phyloP scores from a whole-genome alignment of 2,888 invertebrate species.

The Xylophagus ater region DNA sequence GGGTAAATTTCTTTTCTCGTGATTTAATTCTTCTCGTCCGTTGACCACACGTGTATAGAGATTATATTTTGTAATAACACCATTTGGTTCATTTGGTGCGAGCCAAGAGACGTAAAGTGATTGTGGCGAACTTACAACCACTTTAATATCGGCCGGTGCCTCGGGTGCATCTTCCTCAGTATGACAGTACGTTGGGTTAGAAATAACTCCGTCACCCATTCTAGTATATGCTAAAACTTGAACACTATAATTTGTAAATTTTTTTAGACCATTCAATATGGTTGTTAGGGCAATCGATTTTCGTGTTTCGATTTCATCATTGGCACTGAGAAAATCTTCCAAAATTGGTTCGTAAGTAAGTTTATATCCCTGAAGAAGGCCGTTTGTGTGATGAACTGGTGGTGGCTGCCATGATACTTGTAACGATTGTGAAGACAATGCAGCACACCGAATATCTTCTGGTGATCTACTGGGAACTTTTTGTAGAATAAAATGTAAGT shows the following conservation, averaged over 20 bases:
- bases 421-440: slow-evolving; percentile 61
- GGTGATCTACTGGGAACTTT: slow-evolving; percentile 70
- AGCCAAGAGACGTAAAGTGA: slow-evolving; percentile 69
- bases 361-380: slow-evolving; percentile 65
- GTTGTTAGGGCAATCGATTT: slow-evolving; percentile 59
- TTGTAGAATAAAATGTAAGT: slow-evolving; percentile 7
- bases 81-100: slow-evolving; percentile 62
- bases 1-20: slow-evolving; percentile 53
- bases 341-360: slow-evolving; percentile 55
- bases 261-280: slow-evolving; percentile 57
- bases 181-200: slow-evolving; percentile 56
- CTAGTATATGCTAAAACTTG: slow-evolving; percentile 68
- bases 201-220: slow-evolving; percentile 63
- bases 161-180: slow-evolving; percentile 77
- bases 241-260: slow-evolving; percentile 70
- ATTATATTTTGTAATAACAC: slow-evolving; percentile 63
- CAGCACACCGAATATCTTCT: slow-evolving; percentile 62
- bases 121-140: slow-evolving; percentile 60
- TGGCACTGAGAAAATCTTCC: slow-evolving; percentile 42
- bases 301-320: slow-evolving; percentile 47
- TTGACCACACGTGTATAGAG: slow-evolving; percentile 57
- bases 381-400: slow-evolving; percentile 59
- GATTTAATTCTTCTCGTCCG: slow-evolving; percentile 56
- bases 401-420: slow-evolving; percentile 74
- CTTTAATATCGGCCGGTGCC: slow-evolving; percentile 68